Percentiles rank a stretch among this genome's conserved stretches.
Evolutionary conservation across 1,140 invertebrate species (phyloP).

Genomic region (Pseudobourletiella spinata): DNA sequence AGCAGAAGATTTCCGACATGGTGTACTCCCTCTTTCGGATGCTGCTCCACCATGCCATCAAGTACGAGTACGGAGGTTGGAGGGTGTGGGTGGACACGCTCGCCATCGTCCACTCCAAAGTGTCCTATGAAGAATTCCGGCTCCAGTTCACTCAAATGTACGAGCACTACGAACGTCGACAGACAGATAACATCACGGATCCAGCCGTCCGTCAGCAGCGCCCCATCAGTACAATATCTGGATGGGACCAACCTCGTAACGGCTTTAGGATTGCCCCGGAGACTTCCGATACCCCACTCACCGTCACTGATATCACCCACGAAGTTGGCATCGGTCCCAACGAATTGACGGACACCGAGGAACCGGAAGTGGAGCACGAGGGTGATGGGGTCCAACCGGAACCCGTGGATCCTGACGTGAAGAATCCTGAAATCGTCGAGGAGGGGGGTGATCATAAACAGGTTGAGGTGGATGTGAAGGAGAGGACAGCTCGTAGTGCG

Average conservation of each 20-base stretch:
- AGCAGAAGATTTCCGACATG: constrained; percentile 96
- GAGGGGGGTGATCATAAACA: not conserved
- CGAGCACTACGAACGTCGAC: constrained; percentile 86
- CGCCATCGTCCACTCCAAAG: constrained; percentile 98
- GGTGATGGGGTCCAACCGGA: constrained; percentile 10
- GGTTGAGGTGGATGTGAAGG: not conserved
- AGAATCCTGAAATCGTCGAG: not conserved
- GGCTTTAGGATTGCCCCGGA: constrained; percentile 38
- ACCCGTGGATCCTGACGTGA: not conserved
- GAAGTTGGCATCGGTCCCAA: constrained; percentile 46
- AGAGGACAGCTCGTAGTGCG: constrained; percentile 1
- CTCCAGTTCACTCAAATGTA: constrained; percentile 94
- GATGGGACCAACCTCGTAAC: constrained; percentile 63
- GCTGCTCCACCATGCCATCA: constrained; percentile 94
- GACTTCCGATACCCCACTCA: constrained; percentile 45
- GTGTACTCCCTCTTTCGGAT: constrained; percentile 95
- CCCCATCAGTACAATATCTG: constrained; percentile 91
- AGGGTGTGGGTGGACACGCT: constrained; percentile 99
- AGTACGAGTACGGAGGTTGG: constrained; percentile 98
- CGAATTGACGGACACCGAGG: not conserved
- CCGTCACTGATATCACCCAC: constrained; percentile 49
- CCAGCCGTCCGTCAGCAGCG: constrained; percentile 80
- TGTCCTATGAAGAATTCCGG: constrained; percentile 94
- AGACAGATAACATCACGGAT: constrained; percentile 89
- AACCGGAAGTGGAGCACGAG: constrained; percentile 18